Evolutionary conservation across 2,888 invertebrate species (phyloP).

Genomic region (Scaptomyza tumidula): DNA sequence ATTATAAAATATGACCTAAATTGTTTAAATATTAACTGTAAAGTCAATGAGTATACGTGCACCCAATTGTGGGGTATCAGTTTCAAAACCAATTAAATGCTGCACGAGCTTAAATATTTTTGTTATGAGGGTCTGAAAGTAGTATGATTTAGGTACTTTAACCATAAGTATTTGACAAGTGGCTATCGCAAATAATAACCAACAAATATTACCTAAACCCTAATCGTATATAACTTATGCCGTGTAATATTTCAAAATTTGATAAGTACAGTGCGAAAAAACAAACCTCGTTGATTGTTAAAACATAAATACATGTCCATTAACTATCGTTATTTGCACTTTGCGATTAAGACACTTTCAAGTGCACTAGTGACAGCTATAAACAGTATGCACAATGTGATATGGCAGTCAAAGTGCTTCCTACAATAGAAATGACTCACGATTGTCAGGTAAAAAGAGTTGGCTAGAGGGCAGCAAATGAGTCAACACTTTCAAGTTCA

Average conservation of each 20-base stretch:
- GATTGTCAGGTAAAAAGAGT: not conserved
- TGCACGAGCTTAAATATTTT: too few relatives aligned
- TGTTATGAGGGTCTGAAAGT: too few relatives aligned
- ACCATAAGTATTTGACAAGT: slow-evolving; percentile 38
- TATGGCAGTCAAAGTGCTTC: slow-evolving; percentile 26
- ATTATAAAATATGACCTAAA: too few relatives aligned
- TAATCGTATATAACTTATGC: not conserved
- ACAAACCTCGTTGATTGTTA: not conserved
- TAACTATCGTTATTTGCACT: slow-evolving; percentile 15
- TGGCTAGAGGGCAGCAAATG: not conserved
- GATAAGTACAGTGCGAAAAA: slow-evolving; percentile 39
- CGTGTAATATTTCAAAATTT: slow-evolving; percentile 33
- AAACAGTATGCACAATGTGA: slow-evolving; percentile 24
- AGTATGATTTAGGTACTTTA: not conserved
- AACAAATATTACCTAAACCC: slow-evolving; percentile 1
- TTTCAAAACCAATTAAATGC: too few relatives aligned
- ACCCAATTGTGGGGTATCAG: too few relatives aligned
- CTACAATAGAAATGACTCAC: slow-evolving; percentile 29
- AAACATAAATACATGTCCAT: not conserved
- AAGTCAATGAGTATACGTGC: too few relatives aligned
- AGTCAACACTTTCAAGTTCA: slow-evolving; percentile 10
- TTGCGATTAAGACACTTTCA: slow-evolving; percentile 52
- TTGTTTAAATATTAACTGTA: too few relatives aligned
- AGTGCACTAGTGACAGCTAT: slow-evolving; percentile 36
- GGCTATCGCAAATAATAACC: slow-evolving; percentile 49